Evolutionary conservation across 1,140 invertebrate genomes (phyloP), one percentile per base, ranked within the genome.

Genomic region (Conus betulinus): DNA sequence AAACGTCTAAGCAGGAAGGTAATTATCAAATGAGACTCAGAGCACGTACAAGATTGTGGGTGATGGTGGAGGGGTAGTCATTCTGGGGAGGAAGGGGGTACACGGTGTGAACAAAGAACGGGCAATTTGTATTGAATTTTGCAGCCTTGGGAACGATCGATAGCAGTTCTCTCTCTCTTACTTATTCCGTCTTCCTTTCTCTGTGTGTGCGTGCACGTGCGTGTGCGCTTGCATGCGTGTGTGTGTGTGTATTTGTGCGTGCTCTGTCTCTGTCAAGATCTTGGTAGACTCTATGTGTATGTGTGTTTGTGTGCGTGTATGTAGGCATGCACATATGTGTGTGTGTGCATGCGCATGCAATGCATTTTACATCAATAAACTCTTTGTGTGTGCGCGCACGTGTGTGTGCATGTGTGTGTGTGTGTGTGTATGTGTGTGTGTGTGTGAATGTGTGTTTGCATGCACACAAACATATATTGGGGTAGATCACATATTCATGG

Each of bases 251-350:
- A 7, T 74, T 15, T 74, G 67, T 20, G 67, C 7, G 67, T 74
- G 67, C 39, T 74, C 13, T 74, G 67, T 74, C 13, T 74, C 13
- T 74, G 67, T 74, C 7, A 15, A 60, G 57, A 60, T 60, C 15
- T 15, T 60, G 15, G 8, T 60, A 60, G 15, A 60, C 57, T 60
- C 57, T 60, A 51, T 55, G 52, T 81, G 79, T 81, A 51, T 81
- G 79, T 81, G 79, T 81, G 79, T 53, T 15, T 57, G 55, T 81
- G 39, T 81, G 79, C 5, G 79, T 81, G 79, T 81, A 51, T 53
- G 82, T 84, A 55, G 63, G 82, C 63, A 55, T 84, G 82, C 20
- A 55, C 25, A 55, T 53, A 15, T 83, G 82, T n/a, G 55, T 57
- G 55, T 57, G 55, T 57, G 55, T 57, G 55, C 13, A 13, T 57